Conservation (phyloP, 37 sponge, comb jelly and placozoan species). For the Tethya wilhelma region DNA sequence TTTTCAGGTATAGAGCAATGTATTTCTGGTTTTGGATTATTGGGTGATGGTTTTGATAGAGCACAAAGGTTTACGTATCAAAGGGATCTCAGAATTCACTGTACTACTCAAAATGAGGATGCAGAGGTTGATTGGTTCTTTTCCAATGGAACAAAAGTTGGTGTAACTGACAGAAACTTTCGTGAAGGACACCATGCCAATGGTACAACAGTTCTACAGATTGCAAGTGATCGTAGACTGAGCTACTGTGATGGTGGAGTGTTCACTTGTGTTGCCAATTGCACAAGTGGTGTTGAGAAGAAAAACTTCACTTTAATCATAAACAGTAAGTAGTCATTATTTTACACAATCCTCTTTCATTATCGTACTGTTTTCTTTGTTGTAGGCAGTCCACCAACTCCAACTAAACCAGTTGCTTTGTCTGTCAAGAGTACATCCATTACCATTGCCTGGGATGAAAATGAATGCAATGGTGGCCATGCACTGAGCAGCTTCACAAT, state of each 20-base stretch:
- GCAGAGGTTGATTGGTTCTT: slow-evolving; percentile 10
- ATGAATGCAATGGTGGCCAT: slow-evolving; percentile 36
- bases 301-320: slow-evolving; percentile 13
- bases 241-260: slow-evolving; percentile 24
- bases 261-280: slow-evolving; percentile 19
- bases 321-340: slow-evolving; percentile 5
- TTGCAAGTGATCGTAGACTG: neutral
- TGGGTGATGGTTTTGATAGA: slow-evolving; percentile 37
- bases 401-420: neutral
- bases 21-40: too few relatives aligned
- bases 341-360: neutral
- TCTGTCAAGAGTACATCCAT: neutral
- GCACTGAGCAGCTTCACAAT: neutral
- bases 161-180: neutral
- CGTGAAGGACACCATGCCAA: slow-evolving; percentile 8
- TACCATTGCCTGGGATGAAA: slow-evolving; percentile 12
- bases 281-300: neutral
- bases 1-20: too few relatives aligned
- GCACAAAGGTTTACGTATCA: neutral
- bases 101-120: neutral
- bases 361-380: neutral
- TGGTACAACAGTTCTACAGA: slow-evolving; percentile 28
- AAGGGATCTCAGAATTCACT: slow-evolving; percentile 21
- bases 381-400: slow-evolving; percentile 19
- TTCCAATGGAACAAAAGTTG: slow-evolving; percentile 25